Conservation (phyloP, 2,113 vertebrate genomes). For the Poeciliopsis turrubarensis region DNA sequence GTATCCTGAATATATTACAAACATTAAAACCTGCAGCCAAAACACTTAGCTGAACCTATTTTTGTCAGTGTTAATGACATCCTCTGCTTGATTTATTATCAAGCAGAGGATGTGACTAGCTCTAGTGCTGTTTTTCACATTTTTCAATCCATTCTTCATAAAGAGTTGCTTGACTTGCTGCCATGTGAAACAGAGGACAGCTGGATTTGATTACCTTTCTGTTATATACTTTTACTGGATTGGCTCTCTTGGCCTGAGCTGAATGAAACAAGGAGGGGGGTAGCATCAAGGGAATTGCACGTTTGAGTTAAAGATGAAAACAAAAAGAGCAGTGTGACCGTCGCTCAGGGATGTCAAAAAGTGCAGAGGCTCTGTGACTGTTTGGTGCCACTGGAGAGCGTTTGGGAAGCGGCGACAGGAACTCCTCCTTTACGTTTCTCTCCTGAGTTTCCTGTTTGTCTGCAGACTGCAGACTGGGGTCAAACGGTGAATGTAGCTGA, state of each 20-base stretch:
- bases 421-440: conserved; percentile 40
- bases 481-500: conserved; percentile 18
- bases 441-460: conserved; percentile 57
- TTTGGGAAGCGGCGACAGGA: conserved; percentile 54
- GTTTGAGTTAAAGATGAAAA: conserved; percentile 63
- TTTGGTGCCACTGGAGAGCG: conserved; percentile 31
- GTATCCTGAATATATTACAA: conserved; percentile 39
- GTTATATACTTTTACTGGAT: conserved; percentile 75
- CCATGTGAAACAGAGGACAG: conserved; percentile 71
- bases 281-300: conserved; percentile 68
- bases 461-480: conserved; percentile 32
- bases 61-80: conserved; percentile 35
- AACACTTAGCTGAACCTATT: conserved; percentile 32
- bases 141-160: conserved; percentile 61
- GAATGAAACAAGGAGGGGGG: conserved; percentile 71
- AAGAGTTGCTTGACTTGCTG: conserved; percentile 68
- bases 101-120: conserved; percentile 5
- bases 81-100: conserved; percentile 58
- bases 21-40: conserved; percentile 34
- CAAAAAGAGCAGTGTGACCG: conserved; percentile 76
- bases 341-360: conserved; percentile 48
- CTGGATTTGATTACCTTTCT: conserved; percentile 77
- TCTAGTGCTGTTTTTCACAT: background rate
- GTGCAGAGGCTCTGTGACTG: conserved; percentile 36
- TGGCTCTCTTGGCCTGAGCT: conserved; percentile 72